These are phyloP conservation scores for Austrolebias charrua DNA, from an alignment of 2,797 vertebrate genomes.

Conservation along the genomic window DNA sequence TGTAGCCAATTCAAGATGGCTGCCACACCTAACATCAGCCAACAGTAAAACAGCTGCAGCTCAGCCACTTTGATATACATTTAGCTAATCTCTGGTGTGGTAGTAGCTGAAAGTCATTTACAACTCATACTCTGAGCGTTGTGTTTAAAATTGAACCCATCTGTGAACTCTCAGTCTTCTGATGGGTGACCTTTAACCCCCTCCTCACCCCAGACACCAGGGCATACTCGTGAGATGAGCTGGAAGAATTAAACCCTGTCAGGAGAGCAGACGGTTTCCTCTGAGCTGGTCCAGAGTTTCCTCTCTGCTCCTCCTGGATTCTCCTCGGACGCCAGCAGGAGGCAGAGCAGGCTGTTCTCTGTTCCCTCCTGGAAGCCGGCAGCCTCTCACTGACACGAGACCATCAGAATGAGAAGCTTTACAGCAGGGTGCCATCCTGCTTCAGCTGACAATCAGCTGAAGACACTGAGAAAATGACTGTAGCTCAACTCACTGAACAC, in stretches of 20 bases:
- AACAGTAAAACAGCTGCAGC: too few relatives aligned
- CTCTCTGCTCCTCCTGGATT: slow-evolving; percentile 1
- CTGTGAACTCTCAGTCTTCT: neutral
- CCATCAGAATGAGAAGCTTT: slow-evolving; percentile 12
- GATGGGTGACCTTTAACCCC: neutral
- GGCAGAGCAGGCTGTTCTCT: slow-evolving; percentile 57
- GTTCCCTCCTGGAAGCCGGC: neutral
- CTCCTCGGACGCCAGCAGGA: slow-evolving; percentile 66
- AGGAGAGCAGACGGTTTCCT: neutral
- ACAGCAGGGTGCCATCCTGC: neutral
- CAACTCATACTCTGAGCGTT: neutral
- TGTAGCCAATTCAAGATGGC: too few relatives aligned
- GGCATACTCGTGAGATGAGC: neutral
- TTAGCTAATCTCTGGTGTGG: too few relatives aligned
- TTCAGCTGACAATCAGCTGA: too few relatives aligned
- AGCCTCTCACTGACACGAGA: neutral
- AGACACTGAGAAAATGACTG: neutral
- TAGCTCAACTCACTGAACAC: too few relatives aligned
- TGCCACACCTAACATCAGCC: too few relatives aligned
- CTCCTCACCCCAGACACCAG: neutral
- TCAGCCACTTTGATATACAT: too few relatives aligned
- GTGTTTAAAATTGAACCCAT: neutral
- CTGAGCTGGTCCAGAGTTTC: neutral
- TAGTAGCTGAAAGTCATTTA: too few relatives aligned
- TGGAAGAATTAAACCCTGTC: too few relatives aligned